Conservation (phyloP, 1,140 invertebrate species). For the Saccostrea glomerata region DNA sequence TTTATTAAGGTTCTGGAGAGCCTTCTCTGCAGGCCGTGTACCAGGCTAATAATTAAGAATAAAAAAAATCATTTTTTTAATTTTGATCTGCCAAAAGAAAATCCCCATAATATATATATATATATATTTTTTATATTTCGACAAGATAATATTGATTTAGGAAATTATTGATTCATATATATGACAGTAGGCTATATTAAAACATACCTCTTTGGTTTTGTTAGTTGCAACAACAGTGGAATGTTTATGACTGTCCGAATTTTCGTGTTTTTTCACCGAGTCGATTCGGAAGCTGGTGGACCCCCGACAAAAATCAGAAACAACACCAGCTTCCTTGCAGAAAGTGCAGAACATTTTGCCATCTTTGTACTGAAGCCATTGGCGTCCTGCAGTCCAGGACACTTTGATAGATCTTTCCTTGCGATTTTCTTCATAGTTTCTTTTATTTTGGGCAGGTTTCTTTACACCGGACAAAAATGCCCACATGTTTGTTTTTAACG, state of each 20-base stretch:
- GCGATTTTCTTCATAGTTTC: no score
- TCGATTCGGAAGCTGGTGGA: not conserved
- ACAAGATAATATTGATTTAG: not conserved
- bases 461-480: not conserved
- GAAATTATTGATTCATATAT: not conserved
- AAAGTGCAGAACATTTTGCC: not conserved
- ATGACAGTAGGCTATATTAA: not conserved
- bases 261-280: slow-evolving; percentile 9
- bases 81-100: not conserved
- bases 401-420: not conserved
- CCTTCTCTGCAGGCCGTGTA: slow-evolving; percentile 16
- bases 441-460: not conserved
- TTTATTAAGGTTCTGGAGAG: not conserved
- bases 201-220: slow-evolving; percentile 7
- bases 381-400: not conserved
- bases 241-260: slow-evolving; percentile 8
- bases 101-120: no score
- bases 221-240: not conserved
- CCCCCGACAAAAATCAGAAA: not conserved
- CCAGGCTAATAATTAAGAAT: not conserved
- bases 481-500: no score
- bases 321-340: not conserved
- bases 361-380: not conserved
- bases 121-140: no score
- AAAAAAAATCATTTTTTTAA: not conserved